A percentile compares a stretch with the other conserved stretches of the same genome.
Conservation (phyloP, 2,113 vertebrate species). For the Gasterosteus aculeatus region DNA sequence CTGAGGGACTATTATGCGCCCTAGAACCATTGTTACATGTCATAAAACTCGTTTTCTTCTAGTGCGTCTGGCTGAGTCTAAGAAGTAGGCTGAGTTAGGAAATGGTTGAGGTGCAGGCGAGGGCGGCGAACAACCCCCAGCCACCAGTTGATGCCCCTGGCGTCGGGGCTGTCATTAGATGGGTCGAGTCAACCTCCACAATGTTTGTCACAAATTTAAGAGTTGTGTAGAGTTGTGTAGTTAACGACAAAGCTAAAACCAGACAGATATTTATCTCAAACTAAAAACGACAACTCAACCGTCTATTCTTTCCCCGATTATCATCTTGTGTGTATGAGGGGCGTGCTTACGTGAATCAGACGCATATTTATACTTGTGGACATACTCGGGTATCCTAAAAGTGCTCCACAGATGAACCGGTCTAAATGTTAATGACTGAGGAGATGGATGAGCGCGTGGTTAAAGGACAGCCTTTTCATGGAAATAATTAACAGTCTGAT, state of each 20-base stretch:
- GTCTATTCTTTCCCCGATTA: not conserved
- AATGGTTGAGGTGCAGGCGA: not conserved
- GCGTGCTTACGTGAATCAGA: constrained; percentile 5
- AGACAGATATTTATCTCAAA: not conserved
- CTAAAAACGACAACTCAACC: not conserved
- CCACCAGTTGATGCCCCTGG: not conserved
- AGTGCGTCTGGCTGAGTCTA: not conserved
- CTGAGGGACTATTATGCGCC: constrained; percentile 29
- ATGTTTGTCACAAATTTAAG: constrained; percentile 11
- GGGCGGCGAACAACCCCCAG: not conserved
- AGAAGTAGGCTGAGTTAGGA: not conserved
- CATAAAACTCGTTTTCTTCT: not conserved
- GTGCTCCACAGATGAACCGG: constrained; percentile 10
- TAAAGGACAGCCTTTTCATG: constrained; percentile 54
- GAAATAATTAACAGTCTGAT: constrained; percentile 48
- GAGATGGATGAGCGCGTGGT: constrained; percentile 56
- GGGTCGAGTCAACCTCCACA: not conserved
- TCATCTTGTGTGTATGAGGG: not conserved
- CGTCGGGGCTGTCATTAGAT: not conserved
- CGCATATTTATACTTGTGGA: not conserved
- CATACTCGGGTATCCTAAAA: constrained; percentile 13
- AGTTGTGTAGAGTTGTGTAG: not conserved
- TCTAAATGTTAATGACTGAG: constrained; percentile 56
- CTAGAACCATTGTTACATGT: constrained; percentile 12
- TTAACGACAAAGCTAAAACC: not conserved